Evolutionary conservation across 2,888 invertebrate genomes (phyloP).

Genomic region (Agrypnus murinus): DNA sequence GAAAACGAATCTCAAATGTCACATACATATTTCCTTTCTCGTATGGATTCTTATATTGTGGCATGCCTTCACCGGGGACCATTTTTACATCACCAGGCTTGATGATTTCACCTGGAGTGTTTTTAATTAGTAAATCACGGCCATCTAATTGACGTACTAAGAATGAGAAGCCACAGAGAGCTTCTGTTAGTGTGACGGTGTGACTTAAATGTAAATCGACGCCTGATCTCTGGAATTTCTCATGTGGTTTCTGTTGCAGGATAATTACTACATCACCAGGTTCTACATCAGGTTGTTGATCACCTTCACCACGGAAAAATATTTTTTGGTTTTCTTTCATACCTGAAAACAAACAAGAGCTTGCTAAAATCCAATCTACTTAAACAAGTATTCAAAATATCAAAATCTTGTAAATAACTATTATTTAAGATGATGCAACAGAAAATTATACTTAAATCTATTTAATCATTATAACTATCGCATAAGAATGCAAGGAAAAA

Average conservation of each 20-base stretch:
- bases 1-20: conserved; percentile 90
- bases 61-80: conserved; percentile 94
- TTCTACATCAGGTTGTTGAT: conserved; percentile 90
- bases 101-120: conserved; percentile 89
- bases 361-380: too few species aligned
- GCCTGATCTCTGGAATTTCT: conserved; percentile 84
- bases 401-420: too few species aligned
- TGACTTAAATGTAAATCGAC: conserved; percentile 84
- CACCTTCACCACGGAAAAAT: conserved; percentile 90
- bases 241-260: conserved; percentile 87
- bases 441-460: too few species aligned
- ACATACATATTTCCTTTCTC: conserved; percentile 91
- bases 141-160: conserved; percentile 93
- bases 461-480: too few species aligned
- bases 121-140: conserved; percentile 85
- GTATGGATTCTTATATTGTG: conserved; percentile 86
- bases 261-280: conserved; percentile 94
- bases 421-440: too few species aligned
- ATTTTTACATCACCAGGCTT: conserved; percentile 87
- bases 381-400: too few species aligned
- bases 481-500: too few species aligned
- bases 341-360: too few species aligned
- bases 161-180: conserved; percentile 91
- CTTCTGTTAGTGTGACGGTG: conserved; percentile 88
- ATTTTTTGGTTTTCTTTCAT: conserved; percentile 92